These are phyloP conservation scores for Pilophorus perplexus DNA, from an alignment of 2,888 invertebrate genomes.

Conservation along the genomic window DNA sequence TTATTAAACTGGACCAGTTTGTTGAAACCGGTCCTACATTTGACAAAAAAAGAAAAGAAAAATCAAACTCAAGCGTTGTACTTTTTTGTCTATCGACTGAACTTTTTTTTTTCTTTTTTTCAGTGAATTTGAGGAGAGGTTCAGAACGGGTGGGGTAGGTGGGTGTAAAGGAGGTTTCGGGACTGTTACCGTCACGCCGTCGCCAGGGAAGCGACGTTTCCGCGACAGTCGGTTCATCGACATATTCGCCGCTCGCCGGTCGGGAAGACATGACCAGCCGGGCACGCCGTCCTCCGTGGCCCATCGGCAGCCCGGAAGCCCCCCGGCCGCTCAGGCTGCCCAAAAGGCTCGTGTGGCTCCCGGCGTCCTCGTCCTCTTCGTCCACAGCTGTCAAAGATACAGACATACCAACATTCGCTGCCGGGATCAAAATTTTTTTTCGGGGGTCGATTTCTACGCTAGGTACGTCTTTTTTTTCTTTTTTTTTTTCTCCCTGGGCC, in stretches of 20 bases:
- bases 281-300: constrained; percentile 66
- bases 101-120: constrained; percentile 33
- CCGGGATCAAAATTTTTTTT: not conserved
- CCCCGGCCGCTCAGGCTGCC: too few species aligned
- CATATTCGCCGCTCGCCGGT: constrained; percentile 54
- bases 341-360: constrained; percentile 48
- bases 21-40: too few species aligned
- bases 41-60: too few species aligned
- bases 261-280: constrained; percentile 57
- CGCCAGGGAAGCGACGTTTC: constrained; percentile 85
- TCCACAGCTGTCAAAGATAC: constrained; percentile 36
- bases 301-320: constrained; percentile 11
- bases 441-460: not conserved
- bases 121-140: too few species aligned
- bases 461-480: too few species aligned
- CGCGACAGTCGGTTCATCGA: constrained; percentile 68
- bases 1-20: too few species aligned
- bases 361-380: constrained; percentile 39
- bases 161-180: too few species aligned
- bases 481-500: too few species aligned
- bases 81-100: too few species aligned
- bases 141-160: too few species aligned
- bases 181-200: constrained; percentile 57
- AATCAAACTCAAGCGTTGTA: too few species aligned
- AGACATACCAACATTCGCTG: constrained; percentile 10